A percentile compares a stretch with the other conserved stretches of the same genome.
phyloP scores from a whole-genome alignment of 2,113 vertebrate genomes.

The Protobothrops mucrosquamatus region DNA sequence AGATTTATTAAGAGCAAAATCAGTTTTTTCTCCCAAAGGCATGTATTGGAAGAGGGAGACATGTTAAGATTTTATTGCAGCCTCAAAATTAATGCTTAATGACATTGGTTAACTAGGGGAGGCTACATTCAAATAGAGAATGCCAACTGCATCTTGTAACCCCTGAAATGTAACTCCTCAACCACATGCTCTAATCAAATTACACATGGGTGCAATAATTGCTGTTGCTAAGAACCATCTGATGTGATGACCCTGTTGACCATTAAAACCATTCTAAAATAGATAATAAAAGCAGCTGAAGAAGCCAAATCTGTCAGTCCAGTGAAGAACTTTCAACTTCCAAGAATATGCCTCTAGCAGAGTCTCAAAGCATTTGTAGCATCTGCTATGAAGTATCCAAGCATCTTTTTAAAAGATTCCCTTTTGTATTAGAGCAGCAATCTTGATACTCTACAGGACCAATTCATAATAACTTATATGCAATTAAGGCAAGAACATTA shows the following conservation, averaged over 20 bases:
- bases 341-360: background rate
- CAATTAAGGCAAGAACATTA: slow-evolving; percentile 64
- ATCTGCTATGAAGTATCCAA: background rate
- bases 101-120: background rate
- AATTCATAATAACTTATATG: slow-evolving; percentile 22
- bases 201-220: slow-evolving; percentile 24
- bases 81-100: slow-evolving; percentile 47
- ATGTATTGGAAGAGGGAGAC: slow-evolving; percentile 32
- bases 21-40: slow-evolving; percentile 17
- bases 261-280: slow-evolving; percentile 31
- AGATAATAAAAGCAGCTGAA: slow-evolving; percentile 38
- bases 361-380: background rate
- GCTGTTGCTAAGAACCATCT: slow-evolving; percentile 36
- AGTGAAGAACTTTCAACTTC: background rate
- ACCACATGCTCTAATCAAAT: slow-evolving; percentile 32
- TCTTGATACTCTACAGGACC: slow-evolving; percentile 55
- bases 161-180: slow-evolving; percentile 35
- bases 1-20: slow-evolving; percentile 43
- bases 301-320: slow-evolving; percentile 33
- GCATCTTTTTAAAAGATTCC: slow-evolving; percentile 41
- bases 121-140: slow-evolving; percentile 22
- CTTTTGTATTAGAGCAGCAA: slow-evolving; percentile 49
- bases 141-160: slow-evolving; percentile 27
- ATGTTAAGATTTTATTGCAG: slow-evolving; percentile 42
- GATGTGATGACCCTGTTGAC: slow-evolving; percentile 53